Evolutionary conservation across 2,113 vertebrate species (phyloP).

Genomic region (Poeciliopsis turrubarensis): DNA sequence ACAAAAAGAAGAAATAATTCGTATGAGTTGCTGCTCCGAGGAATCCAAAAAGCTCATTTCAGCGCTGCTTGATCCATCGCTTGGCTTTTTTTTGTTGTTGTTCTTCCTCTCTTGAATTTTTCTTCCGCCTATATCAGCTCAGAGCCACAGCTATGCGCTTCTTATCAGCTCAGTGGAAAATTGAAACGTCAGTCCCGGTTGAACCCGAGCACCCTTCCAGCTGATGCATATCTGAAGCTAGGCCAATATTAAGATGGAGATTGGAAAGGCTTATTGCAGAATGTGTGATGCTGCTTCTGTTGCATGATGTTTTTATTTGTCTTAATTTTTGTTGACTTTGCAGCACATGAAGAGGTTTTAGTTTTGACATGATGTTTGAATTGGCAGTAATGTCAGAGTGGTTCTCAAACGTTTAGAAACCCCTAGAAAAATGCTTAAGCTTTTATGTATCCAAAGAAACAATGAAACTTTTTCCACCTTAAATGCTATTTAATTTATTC

Average conservation of each 20-base stretch:
- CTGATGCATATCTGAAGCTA: conserved; percentile 54
- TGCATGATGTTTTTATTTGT: conserved; percentile 42
- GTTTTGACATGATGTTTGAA: background rate
- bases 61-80: conserved; percentile 53
- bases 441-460: background rate
- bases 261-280: conserved; percentile 37
- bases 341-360: conserved; percentile 26
- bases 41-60: conserved; percentile 63
- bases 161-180: conserved; percentile 65
- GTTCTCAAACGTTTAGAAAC: background rate
- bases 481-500: too few species aligned
- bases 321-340: conserved; percentile 22
- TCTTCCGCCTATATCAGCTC: conserved; percentile 62
- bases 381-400: background rate
- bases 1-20: conserved; percentile 47
- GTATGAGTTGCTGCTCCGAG: conserved; percentile 57
- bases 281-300: conserved; percentile 19
- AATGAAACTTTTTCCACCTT: too few species aligned
- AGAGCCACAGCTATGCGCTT: conserved; percentile 51
- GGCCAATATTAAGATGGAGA: conserved; percentile 42
- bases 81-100: conserved; percentile 28
- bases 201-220: conserved; percentile 41
- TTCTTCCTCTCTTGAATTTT: conserved; percentile 34
- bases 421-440: background rate
- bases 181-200: conserved; percentile 60